Base-by-base conservation (phyloP, 2,797 vertebrate species). In the Urosaurus nigricauda region DNA sequence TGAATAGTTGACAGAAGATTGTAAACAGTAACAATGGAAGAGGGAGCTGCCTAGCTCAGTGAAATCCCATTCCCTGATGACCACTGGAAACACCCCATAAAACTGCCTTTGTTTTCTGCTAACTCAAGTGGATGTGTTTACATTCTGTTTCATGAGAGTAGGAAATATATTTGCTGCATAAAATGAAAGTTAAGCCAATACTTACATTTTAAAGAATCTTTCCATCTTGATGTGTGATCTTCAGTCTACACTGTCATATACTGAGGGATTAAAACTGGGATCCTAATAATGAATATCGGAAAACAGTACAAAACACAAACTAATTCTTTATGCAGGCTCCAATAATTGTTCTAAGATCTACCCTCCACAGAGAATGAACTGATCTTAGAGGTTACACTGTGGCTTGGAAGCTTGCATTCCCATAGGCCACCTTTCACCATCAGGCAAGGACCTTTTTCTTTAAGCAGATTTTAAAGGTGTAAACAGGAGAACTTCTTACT, bases 171-270 rank as follows among this genome's bases (percentile, higher is more conserved):
- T 81, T 87, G n/a, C 51, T 81, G 47, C 65, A 51, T 79, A 77
- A 37, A 43, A 86, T 37, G 37, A 87, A 80, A 71, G 35, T 65
- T 73, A 81, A 73, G 40, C 40, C 40, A 75, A 35, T 68, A n/a
- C 77, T 53, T 43, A n/a, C 56, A 43, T 21, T 12, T 35, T 35
- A 53, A 21, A 21, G n/a, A 71, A 37, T 37, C 13, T 51, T 84
- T 35, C 19, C 47, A 26, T 35, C n/a, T 56, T 37, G n/a, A 21
- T 11, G 17, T 0, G 7, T 26, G 75, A 3, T 29, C 26, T 68
- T 68, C 63, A 29, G 8, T 68, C 9, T 68, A 68, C 63, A 68
- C 11, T 68, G 7, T 32, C 29, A 29, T 68, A 26, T 29, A 26
- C 63, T 29, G 29, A 29, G 2, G 35, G 58, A 29, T 51, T 83